These are phyloP conservation scores for Caenorhabditis sp. DNA, from an alignment of 2,888 invertebrate species.

Conservation along the genomic window DNA sequence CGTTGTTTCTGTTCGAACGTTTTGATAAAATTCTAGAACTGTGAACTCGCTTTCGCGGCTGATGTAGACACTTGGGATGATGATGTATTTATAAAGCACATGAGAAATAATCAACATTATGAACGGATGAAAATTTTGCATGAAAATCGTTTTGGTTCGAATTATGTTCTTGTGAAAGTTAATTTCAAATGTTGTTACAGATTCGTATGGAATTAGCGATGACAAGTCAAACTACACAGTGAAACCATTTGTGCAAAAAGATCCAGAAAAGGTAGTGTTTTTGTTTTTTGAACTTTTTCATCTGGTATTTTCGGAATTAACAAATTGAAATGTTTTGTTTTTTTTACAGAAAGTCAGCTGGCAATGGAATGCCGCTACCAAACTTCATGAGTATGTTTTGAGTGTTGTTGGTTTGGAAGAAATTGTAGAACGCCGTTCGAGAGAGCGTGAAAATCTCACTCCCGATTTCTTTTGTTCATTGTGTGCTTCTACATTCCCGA, in stretches of 20 bases:
- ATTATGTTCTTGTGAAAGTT: too few species aligned
- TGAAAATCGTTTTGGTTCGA: conserved; percentile 16
- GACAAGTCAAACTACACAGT: conserved; percentile 42
- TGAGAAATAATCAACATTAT: conserved; percentile 27
- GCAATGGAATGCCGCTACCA: conserved; percentile 37
- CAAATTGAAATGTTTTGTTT: neutral
- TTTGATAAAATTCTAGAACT: conserved; percentile 3
- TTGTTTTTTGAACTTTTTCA: too few species aligned
- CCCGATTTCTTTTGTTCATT: conserved; percentile 46
- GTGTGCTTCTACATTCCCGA: conserved; percentile 34
- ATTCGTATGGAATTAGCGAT: conserved; percentile 19
- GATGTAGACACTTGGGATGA: conserved; percentile 13
- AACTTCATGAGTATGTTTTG: conserved; percentile 44
- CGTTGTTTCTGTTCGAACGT: neutral
- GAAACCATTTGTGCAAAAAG: conserved; percentile 41
- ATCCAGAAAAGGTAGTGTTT: conserved; percentile 40
- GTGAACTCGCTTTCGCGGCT: conserved; percentile 25
- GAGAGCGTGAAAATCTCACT: neutral
- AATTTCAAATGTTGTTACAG: too few species aligned
- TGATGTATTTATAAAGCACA: conserved; percentile 30
- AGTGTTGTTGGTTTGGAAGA: conserved; percentile 46
- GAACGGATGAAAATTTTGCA: conserved; percentile 8
- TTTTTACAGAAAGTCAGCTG: conserved; percentile 43
- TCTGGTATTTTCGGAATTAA: neutral
- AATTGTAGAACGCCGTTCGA: conserved; percentile 37